Percentiles rank a stretch among this genome's conserved stretches.
These are phyloP conservation scores for Diorhabda carinulata DNA, from an alignment of 1,140 invertebrate species.

Conservation along the genomic window DNA sequence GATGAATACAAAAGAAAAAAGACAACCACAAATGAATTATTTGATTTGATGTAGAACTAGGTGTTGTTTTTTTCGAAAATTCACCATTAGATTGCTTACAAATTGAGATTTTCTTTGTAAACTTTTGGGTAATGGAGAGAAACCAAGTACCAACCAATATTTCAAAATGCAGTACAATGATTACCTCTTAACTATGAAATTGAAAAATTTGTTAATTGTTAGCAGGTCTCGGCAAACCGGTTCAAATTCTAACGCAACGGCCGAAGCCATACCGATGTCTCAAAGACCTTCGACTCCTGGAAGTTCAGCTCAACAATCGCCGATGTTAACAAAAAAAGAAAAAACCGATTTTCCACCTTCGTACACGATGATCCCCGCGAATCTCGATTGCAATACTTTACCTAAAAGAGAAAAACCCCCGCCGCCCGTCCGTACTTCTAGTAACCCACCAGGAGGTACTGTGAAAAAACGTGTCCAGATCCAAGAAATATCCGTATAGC, in stretches of 20 bases:
- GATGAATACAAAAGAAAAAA: no score
- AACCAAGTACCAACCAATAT: no score
- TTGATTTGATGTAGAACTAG: no score
- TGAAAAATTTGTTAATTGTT: not conserved
- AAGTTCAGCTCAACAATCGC: constrained; percentile 38
- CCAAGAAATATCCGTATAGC: constrained; percentile 64
- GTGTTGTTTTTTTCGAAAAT: no score
- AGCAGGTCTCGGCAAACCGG: constrained; percentile 21
- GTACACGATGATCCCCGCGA: constrained; percentile 44
- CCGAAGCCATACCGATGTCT: constrained; percentile 49
- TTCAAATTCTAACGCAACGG: constrained; percentile 35
- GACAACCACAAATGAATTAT: no score
- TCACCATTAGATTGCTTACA: no score
- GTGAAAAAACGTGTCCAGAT: constrained; percentile 64
- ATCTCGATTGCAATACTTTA: constrained; percentile 24
- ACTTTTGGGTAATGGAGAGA: no score
- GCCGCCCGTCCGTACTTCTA: constrained; percentile 46
- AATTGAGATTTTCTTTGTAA: no score
- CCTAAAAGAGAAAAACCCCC: constrained; percentile 36
- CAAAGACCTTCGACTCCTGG: constrained; percentile 40
- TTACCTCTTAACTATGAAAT: no score
- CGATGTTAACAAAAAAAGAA: constrained; percentile 32
- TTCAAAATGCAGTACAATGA: no score
- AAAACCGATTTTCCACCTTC: constrained; percentile 50
- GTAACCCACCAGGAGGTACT: constrained; percentile 48